These are phyloP conservation scores for Nycticebus coucang DNA, from an alignment of 2,113 vertebrate genomes.

Conservation along the genomic window DNA sequence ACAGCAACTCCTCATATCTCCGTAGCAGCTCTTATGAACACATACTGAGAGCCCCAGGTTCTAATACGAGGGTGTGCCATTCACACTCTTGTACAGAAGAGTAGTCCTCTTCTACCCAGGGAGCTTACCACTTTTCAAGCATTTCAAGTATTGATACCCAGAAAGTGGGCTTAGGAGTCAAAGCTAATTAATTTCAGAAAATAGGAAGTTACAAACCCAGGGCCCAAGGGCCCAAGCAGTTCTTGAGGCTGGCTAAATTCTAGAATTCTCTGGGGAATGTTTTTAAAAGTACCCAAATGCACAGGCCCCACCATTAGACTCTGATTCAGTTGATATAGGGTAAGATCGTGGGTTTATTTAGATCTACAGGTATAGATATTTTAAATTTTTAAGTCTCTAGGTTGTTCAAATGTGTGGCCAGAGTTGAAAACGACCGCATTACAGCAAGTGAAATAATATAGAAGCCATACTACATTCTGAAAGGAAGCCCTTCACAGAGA, in stretches of 20 bases:
- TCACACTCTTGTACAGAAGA: neutral
- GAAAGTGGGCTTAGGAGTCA: neutral
- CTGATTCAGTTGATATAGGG: neutral
- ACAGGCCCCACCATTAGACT: neutral
- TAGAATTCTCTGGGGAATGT: neutral
- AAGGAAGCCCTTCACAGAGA: neutral
- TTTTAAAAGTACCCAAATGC: neutral
- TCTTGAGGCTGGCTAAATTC: neutral
- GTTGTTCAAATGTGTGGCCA: neutral
- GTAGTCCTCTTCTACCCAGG: neutral
- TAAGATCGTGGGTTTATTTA: neutral
- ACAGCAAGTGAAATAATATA: neutral
- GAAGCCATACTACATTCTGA: neutral
- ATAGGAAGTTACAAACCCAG: neutral
- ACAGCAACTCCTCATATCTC: neutral
- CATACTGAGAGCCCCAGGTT: neutral
- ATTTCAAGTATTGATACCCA: neutral
- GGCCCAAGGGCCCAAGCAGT: neutral
- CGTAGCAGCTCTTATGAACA: neutral
- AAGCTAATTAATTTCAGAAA: neutral
- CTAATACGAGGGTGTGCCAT: neutral
- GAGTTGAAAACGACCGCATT: neutral
- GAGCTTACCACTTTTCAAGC: neutral
- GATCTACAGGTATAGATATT: neutral
- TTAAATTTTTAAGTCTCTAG: neutral